phyloP scores from a whole-genome alignment of 2,797 vertebrate genomes.

The Odontamblyopus lacepedii region DNA sequence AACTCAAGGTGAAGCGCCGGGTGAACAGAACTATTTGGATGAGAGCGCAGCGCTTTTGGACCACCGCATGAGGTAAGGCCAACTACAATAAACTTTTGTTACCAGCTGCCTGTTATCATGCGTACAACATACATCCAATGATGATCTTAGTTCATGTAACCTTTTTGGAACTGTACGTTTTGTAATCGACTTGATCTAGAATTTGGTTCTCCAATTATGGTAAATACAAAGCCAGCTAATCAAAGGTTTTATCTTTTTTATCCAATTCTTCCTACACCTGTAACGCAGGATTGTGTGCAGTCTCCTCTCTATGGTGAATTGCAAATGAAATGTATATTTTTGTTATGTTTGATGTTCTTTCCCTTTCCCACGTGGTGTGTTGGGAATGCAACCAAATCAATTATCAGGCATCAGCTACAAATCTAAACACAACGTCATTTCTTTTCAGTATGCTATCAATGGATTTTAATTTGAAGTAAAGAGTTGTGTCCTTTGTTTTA shows the following conservation, averaged over 20 bases:
- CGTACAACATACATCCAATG: background rate
- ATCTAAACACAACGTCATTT: no score
- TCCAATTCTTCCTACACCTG: background rate
- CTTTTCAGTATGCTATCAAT: background rate
- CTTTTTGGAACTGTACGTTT: background rate
- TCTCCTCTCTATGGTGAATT: background rate
- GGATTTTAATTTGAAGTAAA: background rate
- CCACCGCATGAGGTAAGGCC: constrained; percentile 43
- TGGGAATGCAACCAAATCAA: background rate
- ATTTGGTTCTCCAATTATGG: background rate
- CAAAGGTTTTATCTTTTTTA: constrained; percentile 1
- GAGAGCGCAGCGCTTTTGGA: constrained; percentile 8
- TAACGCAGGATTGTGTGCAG: background rate
- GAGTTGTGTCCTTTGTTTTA: background rate
- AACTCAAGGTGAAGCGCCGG: constrained; percentile 24
- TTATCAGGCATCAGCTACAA: background rate
- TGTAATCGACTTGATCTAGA: background rate
- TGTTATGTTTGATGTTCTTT: constrained; percentile 1
- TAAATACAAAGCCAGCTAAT: background rate
- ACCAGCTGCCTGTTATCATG: background rate
- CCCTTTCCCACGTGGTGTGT: background rate
- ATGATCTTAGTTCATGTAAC: background rate
- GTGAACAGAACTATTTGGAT: constrained; percentile 25
- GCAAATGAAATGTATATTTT: background rate
- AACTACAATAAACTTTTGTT: constrained; percentile 45